Percentiles rank a stretch among this genome's conserved stretches.
These are phyloP conservation scores for Sus scrofa DNA, from an alignment of 2,113 vertebrate species.

Conservation along the genomic window DNA sequence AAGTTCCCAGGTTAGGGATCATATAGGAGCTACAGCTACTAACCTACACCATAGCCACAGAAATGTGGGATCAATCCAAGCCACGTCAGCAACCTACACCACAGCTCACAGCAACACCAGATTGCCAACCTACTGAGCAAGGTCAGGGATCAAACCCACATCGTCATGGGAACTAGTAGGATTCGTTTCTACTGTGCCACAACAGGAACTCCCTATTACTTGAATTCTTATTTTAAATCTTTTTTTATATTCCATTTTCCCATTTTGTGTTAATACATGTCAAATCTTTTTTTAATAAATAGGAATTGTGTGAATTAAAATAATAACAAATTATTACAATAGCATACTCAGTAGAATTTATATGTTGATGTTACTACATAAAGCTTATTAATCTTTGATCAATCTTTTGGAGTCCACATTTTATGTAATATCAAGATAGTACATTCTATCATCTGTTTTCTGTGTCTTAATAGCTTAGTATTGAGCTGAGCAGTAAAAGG, in stretches of 20 bases:
- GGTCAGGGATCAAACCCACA: too few relatives aligned
- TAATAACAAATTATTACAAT: neutral
- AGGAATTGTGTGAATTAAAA: neutral
- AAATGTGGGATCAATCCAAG: too few relatives aligned
- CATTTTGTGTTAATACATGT: neutral
- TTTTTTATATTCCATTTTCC: neutral
- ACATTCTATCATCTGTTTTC: neutral
- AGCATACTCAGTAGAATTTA: neutral
- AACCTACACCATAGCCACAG: too few relatives aligned
- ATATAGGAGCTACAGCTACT: too few relatives aligned
- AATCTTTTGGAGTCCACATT: neutral
- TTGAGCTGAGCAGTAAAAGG: neutral
- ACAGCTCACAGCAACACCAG: too few relatives aligned
- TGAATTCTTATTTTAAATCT: neutral
- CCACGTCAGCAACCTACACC: too few relatives aligned
- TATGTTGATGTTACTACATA: neutral
- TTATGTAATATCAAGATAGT: neutral
- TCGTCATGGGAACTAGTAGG: too few relatives aligned
- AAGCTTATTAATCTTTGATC: neutral
- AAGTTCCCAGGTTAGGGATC: too few relatives aligned
- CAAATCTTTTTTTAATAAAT: neutral
- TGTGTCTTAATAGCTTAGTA: neutral
- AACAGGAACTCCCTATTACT: too few relatives aligned
- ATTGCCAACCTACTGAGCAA: too few relatives aligned
- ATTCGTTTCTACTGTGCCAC: too few relatives aligned